Percentiles rank a stretch among this genome's conserved stretches.
phyloP scores from a whole-genome alignment of 2,888 invertebrate species.

The Eucriotettix oculatus region DNA sequence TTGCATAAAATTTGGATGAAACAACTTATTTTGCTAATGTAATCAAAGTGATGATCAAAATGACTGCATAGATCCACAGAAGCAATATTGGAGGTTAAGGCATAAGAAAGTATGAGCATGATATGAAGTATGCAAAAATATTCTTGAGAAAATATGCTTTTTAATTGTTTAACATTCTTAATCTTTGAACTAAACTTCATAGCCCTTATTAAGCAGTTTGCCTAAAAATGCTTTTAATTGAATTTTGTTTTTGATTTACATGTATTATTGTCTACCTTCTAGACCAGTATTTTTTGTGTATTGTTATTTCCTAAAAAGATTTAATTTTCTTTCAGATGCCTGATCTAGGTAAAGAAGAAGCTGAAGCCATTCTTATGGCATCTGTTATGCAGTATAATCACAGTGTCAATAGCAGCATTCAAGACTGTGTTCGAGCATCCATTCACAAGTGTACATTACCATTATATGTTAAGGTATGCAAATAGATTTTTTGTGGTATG shows the following conservation, averaged over 20 bases:
- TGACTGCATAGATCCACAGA: too few relatives aligned
- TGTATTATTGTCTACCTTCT: too few relatives aligned
- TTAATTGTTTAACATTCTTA: background rate
- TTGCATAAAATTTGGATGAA: too few relatives aligned
- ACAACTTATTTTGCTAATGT: too few relatives aligned
- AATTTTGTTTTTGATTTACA: background rate
- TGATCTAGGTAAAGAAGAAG: conserved; percentile 31
- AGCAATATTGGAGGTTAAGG: too few relatives aligned
- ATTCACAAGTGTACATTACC: conserved; percentile 49
- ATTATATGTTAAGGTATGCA: conserved; percentile 46
- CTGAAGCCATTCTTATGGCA: conserved; percentile 33
- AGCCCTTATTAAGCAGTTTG: background rate
- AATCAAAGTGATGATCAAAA: too few relatives aligned
- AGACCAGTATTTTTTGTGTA: background rate
- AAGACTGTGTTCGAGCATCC: conserved; percentile 35
- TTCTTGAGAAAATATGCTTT: too few relatives aligned
- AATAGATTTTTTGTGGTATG: background rate
- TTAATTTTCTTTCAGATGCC: conserved; percentile 28
- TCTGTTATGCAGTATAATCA: conserved; percentile 40
- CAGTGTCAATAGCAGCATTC: conserved; percentile 42
- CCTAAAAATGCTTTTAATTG: background rate
- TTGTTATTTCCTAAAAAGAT: background rate
- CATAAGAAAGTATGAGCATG: too few relatives aligned
- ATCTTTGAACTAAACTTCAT: background rate
- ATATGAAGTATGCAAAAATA: background rate